A percentile compares a stretch with the other conserved stretches of the same genome.
phyloP scores from a whole-genome alignment of 1,140 invertebrate species.

The Papilio polyxenes region DNA sequence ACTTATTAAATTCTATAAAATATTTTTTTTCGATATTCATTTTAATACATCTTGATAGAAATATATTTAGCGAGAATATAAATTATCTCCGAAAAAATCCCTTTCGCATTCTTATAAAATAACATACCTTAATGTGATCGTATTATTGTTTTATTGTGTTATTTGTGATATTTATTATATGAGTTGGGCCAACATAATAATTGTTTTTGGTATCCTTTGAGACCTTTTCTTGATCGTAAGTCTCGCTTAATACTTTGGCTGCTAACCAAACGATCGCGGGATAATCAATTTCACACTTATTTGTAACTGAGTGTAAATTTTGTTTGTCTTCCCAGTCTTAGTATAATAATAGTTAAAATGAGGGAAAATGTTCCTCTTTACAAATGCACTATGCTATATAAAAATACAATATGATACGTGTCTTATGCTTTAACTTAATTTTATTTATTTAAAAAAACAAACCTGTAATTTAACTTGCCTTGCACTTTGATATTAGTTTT shows the following conservation, averaged over 20 bases:
- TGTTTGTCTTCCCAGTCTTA: neutral
- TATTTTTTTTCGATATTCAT: neutral
- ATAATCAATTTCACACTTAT: constrained; percentile 45
- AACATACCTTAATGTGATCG: neutral
- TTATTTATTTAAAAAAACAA: too few species aligned
- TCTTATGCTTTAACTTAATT: too few species aligned
- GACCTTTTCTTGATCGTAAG: constrained; percentile 39
- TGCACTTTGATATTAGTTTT: neutral
- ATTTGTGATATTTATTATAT: constrained; percentile 11
- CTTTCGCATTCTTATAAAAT: neutral
- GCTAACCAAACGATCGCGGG: constrained; percentile 29
- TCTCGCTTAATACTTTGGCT: constrained; percentile 42
- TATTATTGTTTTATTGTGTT: neutral
- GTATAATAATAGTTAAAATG: neutral
- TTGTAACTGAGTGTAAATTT: constrained; percentile 37
- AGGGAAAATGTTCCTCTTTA: neutral
- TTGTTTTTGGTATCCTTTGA: constrained; percentile 27
- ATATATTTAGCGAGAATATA: neutral
- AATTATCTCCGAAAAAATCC: neutral
- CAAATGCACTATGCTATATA: neutral
- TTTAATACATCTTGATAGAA: neutral
- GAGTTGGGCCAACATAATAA: constrained; percentile 15
- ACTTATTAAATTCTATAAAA: too few species aligned
- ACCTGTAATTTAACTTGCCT: too few species aligned
- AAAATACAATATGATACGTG: too few species aligned